phyloP scores from a whole-genome alignment of 2,113 vertebrate genomes.

The Neomonachus schauinslandi region DNA sequence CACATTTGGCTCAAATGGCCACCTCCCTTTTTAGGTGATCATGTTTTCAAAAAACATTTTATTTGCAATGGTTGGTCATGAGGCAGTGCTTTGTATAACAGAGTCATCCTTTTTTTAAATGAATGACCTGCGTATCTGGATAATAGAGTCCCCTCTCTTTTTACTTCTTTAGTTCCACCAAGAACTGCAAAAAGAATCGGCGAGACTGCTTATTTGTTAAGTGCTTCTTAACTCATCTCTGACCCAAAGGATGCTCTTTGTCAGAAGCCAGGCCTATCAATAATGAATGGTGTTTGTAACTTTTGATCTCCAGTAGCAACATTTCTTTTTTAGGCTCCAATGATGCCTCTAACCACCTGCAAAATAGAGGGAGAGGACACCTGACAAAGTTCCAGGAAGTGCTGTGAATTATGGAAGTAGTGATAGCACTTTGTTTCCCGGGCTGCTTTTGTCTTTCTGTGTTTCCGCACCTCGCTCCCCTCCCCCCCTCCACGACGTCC shows the following conservation, averaged over 20 bases:
- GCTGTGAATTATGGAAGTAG: background rate
- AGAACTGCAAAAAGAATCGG: conserved; percentile 55
- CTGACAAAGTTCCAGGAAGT: conserved; percentile 19
- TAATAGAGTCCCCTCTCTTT: conserved; percentile 31
- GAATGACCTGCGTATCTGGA: conserved; percentile 65
- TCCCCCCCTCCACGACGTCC: background rate
- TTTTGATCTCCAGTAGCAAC: conserved; percentile 23
- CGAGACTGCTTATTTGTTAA: conserved; percentile 49
- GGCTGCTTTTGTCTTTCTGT: background rate
- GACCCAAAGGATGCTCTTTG: conserved; percentile 47
- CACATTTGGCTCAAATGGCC: background rate
- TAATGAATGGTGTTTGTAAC: conserved; percentile 60
- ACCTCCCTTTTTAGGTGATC: conserved; percentile 50
- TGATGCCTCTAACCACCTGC: conserved; percentile 49
- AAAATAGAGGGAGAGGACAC: background rate
- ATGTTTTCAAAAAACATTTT: conserved; percentile 19
- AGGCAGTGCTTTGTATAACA: conserved; percentile 65
- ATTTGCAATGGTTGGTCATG: conserved; percentile 70
- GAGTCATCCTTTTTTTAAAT: conserved; percentile 73
- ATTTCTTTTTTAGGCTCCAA: conserved; percentile 44
- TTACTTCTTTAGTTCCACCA: conserved; percentile 6
- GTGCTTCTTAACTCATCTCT: background rate
- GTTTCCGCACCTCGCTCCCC: background rate
- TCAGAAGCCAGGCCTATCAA: conserved; percentile 29
- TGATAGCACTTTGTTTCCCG: background rate